Evolutionary conservation across 2,113 vertebrate genomes (phyloP).

Genomic region (Garra rufa): DNA sequence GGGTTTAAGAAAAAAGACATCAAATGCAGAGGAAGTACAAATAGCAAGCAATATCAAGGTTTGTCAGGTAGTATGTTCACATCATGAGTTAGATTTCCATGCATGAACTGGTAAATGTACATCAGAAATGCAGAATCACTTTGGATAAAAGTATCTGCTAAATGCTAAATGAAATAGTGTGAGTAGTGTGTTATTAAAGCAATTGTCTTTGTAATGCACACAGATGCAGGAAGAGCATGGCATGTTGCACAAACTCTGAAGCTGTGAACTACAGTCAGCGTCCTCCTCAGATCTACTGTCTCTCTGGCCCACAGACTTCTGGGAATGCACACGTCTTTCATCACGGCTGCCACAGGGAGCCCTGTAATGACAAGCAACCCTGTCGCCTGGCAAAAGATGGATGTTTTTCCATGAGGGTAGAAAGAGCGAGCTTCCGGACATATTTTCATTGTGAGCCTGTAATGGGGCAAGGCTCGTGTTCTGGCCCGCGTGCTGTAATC

Average conservation of each 20-base stretch:
- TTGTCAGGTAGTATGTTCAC: not conserved
- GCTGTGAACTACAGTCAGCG: not conserved
- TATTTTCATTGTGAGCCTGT: constrained; percentile 2
- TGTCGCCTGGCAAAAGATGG: constrained; percentile 54
- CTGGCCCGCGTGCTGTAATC: not conserved
- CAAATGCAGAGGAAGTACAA: not conserved
- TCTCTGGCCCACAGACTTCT: constrained; percentile 52
- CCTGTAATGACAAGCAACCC: constrained; percentile 62
- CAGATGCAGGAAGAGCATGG: not conserved
- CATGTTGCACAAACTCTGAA: not conserved
- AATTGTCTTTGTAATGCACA: not conserved
- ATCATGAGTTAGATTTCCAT: not conserved
- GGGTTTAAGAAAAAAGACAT: not conserved
- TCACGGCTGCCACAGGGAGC: not conserved
- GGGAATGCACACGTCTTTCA: constrained; percentile 52
- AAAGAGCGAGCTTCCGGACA: constrained; percentile 18
- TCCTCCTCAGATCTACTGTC: constrained; percentile 47
- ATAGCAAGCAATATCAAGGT: not conserved
- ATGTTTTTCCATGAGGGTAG: constrained; percentile 51
- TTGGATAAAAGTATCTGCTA: not conserved
- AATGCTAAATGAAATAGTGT: not conserved
- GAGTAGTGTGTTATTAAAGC: not conserved
- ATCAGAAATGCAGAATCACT: not conserved
- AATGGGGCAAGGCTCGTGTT: not conserved
- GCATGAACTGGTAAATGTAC: not conserved